Evolutionary conservation across 1,140 invertebrate genomes (phyloP).

Genomic region (Eupristina koningsbergeri): DNA sequence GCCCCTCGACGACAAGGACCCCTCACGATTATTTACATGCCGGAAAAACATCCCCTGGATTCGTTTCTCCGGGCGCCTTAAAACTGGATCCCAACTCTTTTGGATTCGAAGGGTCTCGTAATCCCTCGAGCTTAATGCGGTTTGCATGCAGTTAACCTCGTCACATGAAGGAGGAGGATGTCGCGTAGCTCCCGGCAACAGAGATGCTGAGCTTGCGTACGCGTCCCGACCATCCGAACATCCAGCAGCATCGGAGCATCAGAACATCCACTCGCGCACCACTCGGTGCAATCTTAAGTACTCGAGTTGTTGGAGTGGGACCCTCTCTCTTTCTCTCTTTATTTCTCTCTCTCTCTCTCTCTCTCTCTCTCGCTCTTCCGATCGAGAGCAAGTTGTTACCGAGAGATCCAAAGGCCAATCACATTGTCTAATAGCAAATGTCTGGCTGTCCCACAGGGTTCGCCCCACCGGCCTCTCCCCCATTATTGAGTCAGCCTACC

Average conservation of each 20-base stretch:
- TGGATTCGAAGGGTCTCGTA: neutral
- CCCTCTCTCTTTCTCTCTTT: neutral
- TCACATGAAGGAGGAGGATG: slow-evolving; percentile 24
- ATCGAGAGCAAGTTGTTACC: neutral
- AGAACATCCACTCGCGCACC: no score
- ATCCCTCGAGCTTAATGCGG: slow-evolving; percentile 32
- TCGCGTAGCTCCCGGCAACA: neutral
- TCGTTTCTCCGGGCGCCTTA: neutral
- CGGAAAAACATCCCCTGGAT: neutral
- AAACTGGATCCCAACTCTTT: slow-evolving; percentile 27
- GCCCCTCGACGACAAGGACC: neutral
- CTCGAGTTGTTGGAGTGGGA: neutral
- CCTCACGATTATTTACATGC: slow-evolving; percentile 45
- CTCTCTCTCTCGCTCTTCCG: neutral
- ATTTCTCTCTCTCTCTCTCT: neutral
- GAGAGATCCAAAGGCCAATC: neutral
- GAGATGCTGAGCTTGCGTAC: neutral
- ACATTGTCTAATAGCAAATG: slow-evolving; percentile 1
- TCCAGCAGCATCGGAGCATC: no score
- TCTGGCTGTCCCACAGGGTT: neutral
- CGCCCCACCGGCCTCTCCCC: neutral
- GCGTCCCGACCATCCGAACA: no score
- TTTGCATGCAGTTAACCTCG: slow-evolving; percentile 46
- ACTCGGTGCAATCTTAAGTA: slow-evolving; percentile 16
- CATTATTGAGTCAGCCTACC: neutral